A percentile compares a stretch with the other conserved stretches of the same genome.
Conservation (phyloP, 2,797 vertebrate genomes). For the Dipus sagitta region DNA sequence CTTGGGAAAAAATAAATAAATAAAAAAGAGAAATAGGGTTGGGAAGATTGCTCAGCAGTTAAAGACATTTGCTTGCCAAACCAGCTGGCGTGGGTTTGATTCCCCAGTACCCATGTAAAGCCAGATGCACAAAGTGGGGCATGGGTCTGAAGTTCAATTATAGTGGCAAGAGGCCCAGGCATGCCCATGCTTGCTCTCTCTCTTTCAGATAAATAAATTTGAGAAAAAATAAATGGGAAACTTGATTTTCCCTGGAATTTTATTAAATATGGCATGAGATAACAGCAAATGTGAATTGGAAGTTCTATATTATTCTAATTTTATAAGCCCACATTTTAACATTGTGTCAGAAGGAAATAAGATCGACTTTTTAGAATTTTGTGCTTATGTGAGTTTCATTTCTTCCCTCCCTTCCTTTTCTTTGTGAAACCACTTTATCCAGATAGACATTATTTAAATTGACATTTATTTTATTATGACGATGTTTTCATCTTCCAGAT, state of each 20-base stretch:
- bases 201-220: too few species aligned
- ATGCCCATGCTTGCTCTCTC: too few species aligned
- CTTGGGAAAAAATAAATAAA: too few species aligned
- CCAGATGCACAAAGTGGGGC: not conserved
- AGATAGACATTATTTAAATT: constrained; percentile 13
- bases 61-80: too few species aligned
- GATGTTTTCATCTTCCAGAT: constrained; percentile 60
- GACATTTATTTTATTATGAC: constrained; percentile 30
- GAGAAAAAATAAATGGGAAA: not conserved
- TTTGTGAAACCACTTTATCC: constrained; percentile 17
- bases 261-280: not conserved
- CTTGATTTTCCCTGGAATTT: not conserved
- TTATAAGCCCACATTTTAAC: not conserved
- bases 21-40: not conserved
- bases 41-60: too few species aligned
- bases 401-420: not conserved
- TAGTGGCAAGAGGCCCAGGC: too few species aligned
- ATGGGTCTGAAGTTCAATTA: too few species aligned
- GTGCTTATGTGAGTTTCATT: not conserved
- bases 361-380: constrained; percentile 8
- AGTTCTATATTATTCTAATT: not conserved
- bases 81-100: not conserved
- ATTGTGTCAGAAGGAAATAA: not conserved
- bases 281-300: not conserved
- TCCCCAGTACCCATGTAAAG: not conserved